Evolutionary conservation across 2,797 vertebrate genomes (phyloP), one percentile per base, ranked within the genome.

Genomic region (Ispidina picta): DNA sequence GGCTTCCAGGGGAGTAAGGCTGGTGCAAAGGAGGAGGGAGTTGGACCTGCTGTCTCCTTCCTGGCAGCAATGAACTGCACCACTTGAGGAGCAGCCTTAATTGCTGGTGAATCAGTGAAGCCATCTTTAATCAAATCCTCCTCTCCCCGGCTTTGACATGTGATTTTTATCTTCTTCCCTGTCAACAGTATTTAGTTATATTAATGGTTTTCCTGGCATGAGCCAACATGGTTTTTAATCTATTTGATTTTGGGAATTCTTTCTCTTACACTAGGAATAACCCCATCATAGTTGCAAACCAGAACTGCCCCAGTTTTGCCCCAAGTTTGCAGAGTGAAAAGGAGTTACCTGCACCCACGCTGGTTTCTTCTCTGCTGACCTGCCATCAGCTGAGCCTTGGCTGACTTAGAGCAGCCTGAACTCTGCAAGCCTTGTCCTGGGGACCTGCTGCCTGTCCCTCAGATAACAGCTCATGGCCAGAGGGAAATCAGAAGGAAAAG

Each of bases 41-140:
- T 49, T 1, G 1, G 87, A 65, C 63, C 76, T 2, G 1, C 55
- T 60, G 73, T 64, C 84, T 92, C 52, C 66, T 72, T 82, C 70
- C 73, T 89, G 89, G 73, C 76, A 87, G 82, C 69, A 83, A 65
- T 31, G 51, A 77, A 52, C 76, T 8, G 8, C 63, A 20, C 29
- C n/a, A n/a, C 76, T 78, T 87, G 76, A 84, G 66, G 73, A 89
- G 35, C 81, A 89, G 21, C 49, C 49, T 86, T 78, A 87, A 93
- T 83, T 80, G 91, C 88, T 82, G 88, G 69, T 25, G 81, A 88
- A 92, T 93, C 89, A 75, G 77, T 95, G 55, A 58, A 78, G 62
- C 58, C 78, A 80, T 92, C 89, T 92, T 95, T 94, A 95, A 93
- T 87, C 71, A 93, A 92, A 80, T 80, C 62, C 74, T 84, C 43